Evolutionary conservation across 2,797 vertebrate genomes (phyloP), one percentile per base, ranked within the genome.

Genomic region (Sebastes iracundus): DNA sequence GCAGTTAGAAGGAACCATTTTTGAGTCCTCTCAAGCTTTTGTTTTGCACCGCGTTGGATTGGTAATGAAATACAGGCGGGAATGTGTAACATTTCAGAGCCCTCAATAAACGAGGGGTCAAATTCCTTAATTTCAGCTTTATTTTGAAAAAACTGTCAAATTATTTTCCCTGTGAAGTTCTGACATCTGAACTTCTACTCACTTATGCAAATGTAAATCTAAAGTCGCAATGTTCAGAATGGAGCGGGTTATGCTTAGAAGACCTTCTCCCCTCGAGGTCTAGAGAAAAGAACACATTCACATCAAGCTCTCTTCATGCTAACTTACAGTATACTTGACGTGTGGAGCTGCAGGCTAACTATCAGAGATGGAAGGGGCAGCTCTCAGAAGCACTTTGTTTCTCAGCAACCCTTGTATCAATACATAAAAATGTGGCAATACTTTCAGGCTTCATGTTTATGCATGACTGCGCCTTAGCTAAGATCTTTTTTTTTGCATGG

Each of bases 391-490:
- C 82, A 88, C 80, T 86, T 83, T 90, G 79, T 92, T 89, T 84
- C 82, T 87, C 67, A 53, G 35, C 79, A 83, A 49, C 55, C 42
- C 81, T 86, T 83, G 79, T 88, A 92, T 91, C 89, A 90, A 84
- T 89, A 82, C 82, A 80, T 85, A 82, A 83, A 92, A 93, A 91
- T 86, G 83, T 90, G 85, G 81, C 74, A 85, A 84, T 84, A 85
- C 84, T 91, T 89, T 90, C 83, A 86, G 56, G 75, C 63, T 75
- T 92, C 87, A 92, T 93, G 86, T 92, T 94, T 92, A 95, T 94
- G 92, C 90, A 94, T 94, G 93, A 85, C 85, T 83, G 86, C 20
- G 69, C 81, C 82, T 90, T 75, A 69, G 86, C 83, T 88, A 63
- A 87, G 84, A 87, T 87, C 55, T 84, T 81, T 86, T 46, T 46